phyloP scores from a whole-genome alignment of 1,140 invertebrate genomes.

The Propsilocerus akamusi region DNA sequence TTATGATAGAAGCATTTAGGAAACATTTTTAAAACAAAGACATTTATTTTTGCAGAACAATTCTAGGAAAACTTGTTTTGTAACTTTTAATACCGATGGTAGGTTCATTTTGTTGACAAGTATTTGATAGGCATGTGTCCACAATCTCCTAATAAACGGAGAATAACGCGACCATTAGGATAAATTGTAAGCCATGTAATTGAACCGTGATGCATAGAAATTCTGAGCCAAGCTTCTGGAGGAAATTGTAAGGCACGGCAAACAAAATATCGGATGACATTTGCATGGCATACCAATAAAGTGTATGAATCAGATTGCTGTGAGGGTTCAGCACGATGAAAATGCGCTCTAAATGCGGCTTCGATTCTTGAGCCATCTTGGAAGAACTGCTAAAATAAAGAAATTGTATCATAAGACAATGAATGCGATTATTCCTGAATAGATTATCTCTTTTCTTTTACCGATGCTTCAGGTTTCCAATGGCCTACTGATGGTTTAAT shows the following conservation, averaged over 20 bases:
- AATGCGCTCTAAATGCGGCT: constrained; percentile 85
- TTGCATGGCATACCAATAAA: constrained; percentile 91
- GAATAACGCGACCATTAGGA: constrained; percentile 66
- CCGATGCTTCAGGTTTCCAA: constrained; percentile 69
- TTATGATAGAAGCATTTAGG: too few relatives aligned
- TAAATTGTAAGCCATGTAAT: constrained; percentile 81
- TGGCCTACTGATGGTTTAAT: constrained; percentile 70
- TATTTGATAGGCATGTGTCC: constrained; percentile 70
- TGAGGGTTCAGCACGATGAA: constrained; percentile 66
- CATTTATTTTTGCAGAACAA: too few relatives aligned
- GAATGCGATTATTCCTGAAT: constrained; percentile 4
- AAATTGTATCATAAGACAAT: constrained; percentile 4
- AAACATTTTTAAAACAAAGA: too few relatives aligned
- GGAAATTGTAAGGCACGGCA: constrained; percentile 96
- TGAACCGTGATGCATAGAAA: constrained; percentile 79
- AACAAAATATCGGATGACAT: constrained; percentile 95
- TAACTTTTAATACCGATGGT: too few relatives aligned
- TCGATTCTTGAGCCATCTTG: constrained; percentile 93
- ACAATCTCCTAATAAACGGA: constrained; percentile 65
- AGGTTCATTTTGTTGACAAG: neutral
- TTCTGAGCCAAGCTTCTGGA: constrained; percentile 87
- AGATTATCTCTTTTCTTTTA: neutral
- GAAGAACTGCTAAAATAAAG: constrained; percentile 61
- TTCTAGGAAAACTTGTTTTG: too few relatives aligned
- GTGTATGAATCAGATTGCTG: constrained; percentile 80